Evolutionary conservation across 2,113 vertebrate species (phyloP).

Genomic region (Stigmatopora nigra): DNA sequence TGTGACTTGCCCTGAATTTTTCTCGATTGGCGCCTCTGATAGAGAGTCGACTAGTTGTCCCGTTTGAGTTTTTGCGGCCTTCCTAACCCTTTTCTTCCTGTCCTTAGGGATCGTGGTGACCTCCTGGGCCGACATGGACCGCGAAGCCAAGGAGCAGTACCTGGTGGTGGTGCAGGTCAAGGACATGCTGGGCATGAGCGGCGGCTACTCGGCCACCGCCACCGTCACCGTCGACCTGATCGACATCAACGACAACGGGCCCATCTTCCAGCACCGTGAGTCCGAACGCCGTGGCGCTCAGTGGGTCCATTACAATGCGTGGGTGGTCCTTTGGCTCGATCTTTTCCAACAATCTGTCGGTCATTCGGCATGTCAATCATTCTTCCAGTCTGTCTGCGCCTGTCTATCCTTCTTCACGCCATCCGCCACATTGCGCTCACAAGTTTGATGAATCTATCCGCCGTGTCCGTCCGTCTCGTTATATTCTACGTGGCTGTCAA

Average conservation of each 20-base stretch:
- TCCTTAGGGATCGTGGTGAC: slow-evolving; percentile 82
- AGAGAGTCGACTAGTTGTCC: neutral
- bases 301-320: too few species aligned
- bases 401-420: too few species aligned
- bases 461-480: neutral
- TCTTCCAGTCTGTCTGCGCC: too few species aligned
- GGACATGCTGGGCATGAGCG: slow-evolving; percentile 83
- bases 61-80: neutral
- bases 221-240: slow-evolving; percentile 84
- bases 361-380: too few species aligned
- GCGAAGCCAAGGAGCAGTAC: slow-evolving; percentile 82
- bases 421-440: too few species aligned
- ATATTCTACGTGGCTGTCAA: neutral
- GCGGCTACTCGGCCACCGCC: slow-evolving; percentile 78
- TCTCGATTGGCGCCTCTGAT: neutral
- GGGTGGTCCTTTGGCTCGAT: too few species aligned
- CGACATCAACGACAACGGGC: slow-evolving; percentile 92
- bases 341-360: too few species aligned
- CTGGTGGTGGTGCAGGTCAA: slow-evolving; percentile 87
- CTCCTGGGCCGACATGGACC: slow-evolving; percentile 80
- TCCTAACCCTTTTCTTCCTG: neutral
- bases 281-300: slow-evolving; percentile 19
- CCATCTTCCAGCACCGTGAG: slow-evolving; percentile 88
- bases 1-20: slow-evolving; percentile 1
- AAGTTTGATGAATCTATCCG: neutral